Base-by-base conservation (phyloP, 2,113 vertebrate species). In the Coreoperca whiteheadi region DNA sequence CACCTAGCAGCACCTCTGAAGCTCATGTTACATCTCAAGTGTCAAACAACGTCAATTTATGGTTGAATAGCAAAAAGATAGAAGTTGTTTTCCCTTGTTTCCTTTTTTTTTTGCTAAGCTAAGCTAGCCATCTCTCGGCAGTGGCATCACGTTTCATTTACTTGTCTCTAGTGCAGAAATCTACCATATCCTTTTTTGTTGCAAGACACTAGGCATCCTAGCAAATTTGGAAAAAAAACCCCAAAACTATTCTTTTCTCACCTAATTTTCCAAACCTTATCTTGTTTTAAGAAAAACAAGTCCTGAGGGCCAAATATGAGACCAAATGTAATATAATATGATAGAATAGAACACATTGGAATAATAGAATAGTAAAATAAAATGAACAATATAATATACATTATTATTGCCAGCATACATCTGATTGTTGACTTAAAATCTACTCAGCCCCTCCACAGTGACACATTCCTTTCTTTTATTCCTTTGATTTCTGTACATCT, bases 401-500 rank as follows among this genome's bases (percentile, higher is more conserved):
- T 30, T 0, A 43, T 64, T 67, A 12, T 23, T 12, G 2, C 43
- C 11, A 69, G 23, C 63, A 56, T 15, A 14, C 43, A 23, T 57
- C n/a, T 83, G 28, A 68, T 63, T 28, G 48, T 53, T 30, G 25
- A n/a, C 21, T 74, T 51, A 28, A 65, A 65, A 50, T 2, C 0
- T 18, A 7, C 23, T 20, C 20, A 59, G 8, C 64, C 63, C 16
- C 41, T 81, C 76, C 76, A 57, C 48, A 28, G 20, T 43, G 30
- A 69, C 61, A 77, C 32, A 41, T 77, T 57, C 60, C 78, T 74
- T 56, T 64, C 39, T 63, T 66, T 61, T 23, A 54, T 82, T 70
- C 53, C 34, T 79, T 81, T 84, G 8, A 60, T 79, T 84, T 87
- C 61, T 51, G 28, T 63, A 48, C 16, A 6, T 73, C 41, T 57